Base-by-base conservation (phyloP, 2,113 vertebrate genomes). In the Nesospiza acunhae region DNA sequence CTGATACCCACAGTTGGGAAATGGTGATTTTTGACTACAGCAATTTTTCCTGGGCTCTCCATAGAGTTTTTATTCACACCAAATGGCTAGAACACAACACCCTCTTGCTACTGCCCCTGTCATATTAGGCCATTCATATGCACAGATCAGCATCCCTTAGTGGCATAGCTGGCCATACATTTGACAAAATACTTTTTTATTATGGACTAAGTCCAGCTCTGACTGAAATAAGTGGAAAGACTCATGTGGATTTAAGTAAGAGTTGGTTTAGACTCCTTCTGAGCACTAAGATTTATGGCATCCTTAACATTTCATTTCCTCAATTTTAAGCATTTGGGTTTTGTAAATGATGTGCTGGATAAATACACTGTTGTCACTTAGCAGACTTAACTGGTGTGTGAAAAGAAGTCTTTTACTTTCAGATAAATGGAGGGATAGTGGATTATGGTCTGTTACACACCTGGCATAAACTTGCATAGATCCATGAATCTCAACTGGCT, bases 231-330 rank as follows among this genome's bases (percentile, higher is more conserved):
- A 95, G n/a, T 60, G 56, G 79, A 89, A 90, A 84, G 63, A 58
- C 42, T 83, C 60, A 19, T 58, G 55, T 81, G 73, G 68, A 92
- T 76, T 95, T 95, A 75, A 72, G 56, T 75, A 68, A 72, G n/a
- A 86, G 53, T 22, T 87, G 68, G 52, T 93, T 95, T 81, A 84
- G 68, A 24, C 30, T 85, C 44, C 74, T 90, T 70, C 37, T 92
- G 86, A 90, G 79, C 47, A 30, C 20, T 37, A 49, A 90, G 80
- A 87, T 93, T 94, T 93, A 96, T 94, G 56, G 35, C 62, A 94
- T 95, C 93, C 76, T 96, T 96, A 96, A 92, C 73, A 84, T 96
- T 96, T 95, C 52, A 94, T 90, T 97, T 97, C 93, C 92, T 97
- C 92, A 81, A 49, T 92, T 93, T 90, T 78, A 95, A 92, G 46